Evolutionary conservation across 2,797 vertebrate species (phyloP).

Genomic region (Coracias cyanogaster): DNA sequence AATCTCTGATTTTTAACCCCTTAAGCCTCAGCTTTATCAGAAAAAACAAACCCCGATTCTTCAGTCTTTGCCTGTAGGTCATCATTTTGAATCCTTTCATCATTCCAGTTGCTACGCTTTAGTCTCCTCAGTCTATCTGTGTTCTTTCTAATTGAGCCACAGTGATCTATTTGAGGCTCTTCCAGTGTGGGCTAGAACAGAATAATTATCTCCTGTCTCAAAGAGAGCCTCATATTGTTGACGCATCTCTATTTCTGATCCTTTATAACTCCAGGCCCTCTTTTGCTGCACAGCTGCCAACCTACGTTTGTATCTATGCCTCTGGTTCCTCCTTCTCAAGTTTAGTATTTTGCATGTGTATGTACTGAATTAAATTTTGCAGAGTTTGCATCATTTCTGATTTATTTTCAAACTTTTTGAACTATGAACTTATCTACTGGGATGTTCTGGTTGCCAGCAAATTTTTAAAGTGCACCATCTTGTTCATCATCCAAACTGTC

Average conservation of each 20-base stretch:
- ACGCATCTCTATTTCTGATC: neutral
- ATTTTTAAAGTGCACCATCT: neutral
- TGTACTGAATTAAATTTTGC: neutral
- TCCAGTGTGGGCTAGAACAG: neutral
- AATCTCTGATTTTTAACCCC: neutral
- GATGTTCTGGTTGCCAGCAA: neutral
- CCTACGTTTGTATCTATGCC: neutral
- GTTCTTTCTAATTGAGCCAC: conserved; percentile 13
- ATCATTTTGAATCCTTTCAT: neutral
- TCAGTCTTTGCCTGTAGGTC: conserved; percentile 3
- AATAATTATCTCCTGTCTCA: neutral
- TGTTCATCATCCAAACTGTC: neutral
- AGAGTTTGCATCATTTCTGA: neutral
- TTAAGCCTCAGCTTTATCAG: neutral
- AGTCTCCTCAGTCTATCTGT: neutral
- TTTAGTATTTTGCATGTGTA: neutral
- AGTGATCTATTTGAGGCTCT: neutral
- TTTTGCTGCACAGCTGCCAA: neutral
- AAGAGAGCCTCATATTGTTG: neutral
- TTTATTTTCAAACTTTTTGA: neutral
- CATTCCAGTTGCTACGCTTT: neutral
- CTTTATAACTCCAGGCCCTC: neutral
- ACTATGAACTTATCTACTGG: neutral
- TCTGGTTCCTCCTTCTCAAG: neutral
- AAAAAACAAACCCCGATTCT: neutral